Evolutionary conservation across 2,888 invertebrate species (phyloP).

Genomic region (Hololepta plana): DNA sequence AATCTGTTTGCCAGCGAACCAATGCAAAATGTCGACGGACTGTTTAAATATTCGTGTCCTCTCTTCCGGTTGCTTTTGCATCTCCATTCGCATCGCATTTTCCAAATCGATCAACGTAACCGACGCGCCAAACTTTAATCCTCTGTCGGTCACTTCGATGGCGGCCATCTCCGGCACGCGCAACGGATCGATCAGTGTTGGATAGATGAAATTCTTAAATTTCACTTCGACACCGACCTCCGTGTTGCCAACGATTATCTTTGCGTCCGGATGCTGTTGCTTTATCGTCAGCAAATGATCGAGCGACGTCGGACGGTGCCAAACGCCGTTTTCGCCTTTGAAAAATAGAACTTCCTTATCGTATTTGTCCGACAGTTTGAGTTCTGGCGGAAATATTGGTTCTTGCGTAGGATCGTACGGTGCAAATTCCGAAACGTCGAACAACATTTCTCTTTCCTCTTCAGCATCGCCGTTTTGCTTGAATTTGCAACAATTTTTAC

Average conservation of each 20-base stretch:
- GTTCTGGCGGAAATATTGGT: slow-evolving; percentile 84
- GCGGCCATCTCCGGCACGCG: slow-evolving; percentile 47
- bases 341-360: slow-evolving; percentile 44
- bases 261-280: slow-evolving; percentile 41
- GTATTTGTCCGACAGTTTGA: slow-evolving; percentile 39
- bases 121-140: slow-evolving; percentile 60
- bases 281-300: slow-evolving; percentile 49
- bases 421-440: slow-evolving; percentile 40
- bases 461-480: slow-evolving; percentile 9
- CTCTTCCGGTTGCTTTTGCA: slow-evolving; percentile 30
- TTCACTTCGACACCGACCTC: slow-evolving; percentile 88
- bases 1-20: slow-evolving; percentile 91
- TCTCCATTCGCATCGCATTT: slow-evolving; percentile 35
- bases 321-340: slow-evolving; percentile 42
- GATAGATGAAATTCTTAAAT: slow-evolving; percentile 66
- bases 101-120: slow-evolving; percentile 61
- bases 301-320: slow-evolving; percentile 61
- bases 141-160: slow-evolving; percentile 32
- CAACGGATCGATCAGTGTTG: slow-evolving; percentile 53
- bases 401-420: slow-evolving; percentile 73
- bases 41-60: slow-evolving; percentile 45
- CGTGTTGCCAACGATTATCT: slow-evolving; percentile 75
- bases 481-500: slow-evolving; percentile 46
- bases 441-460: slow-evolving; percentile 34
- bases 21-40: slow-evolving; percentile 68